A percentile compares a stretch with the other conserved stretches of the same genome.
Evolutionary conservation across 2,888 invertebrate genomes (phyloP).

Genomic region (Plebejus argus): DNA sequence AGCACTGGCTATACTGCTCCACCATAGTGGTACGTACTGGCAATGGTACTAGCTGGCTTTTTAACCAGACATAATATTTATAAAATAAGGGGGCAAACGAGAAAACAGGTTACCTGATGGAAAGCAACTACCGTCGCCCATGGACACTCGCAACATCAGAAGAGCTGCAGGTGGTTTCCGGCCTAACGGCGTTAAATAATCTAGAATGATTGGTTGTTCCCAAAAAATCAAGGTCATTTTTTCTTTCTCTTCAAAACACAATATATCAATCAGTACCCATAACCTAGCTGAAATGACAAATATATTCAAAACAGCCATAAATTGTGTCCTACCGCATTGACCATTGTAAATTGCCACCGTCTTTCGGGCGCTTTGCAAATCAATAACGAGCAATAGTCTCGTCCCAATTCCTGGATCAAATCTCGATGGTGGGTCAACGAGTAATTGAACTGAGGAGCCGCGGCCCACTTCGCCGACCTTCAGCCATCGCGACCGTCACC

Average conservation of each 20-base stretch:
- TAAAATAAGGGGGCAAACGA: too few species aligned
- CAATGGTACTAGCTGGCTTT: background rate
- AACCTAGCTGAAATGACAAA: background rate
- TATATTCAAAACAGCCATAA: background rate
- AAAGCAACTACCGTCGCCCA: too few species aligned
- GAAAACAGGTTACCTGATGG: too few species aligned
- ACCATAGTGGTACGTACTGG: background rate
- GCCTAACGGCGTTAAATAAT: too few species aligned
- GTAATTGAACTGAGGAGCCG: constrained; percentile 58
- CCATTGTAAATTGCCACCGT: constrained; percentile 22
- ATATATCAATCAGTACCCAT: background rate
- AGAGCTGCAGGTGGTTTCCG: too few species aligned
- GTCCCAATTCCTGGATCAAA: constrained; percentile 55
- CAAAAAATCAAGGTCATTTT: too few species aligned
- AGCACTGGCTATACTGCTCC: background rate
- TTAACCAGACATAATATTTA: background rate
- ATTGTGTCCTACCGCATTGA: constrained; percentile 7
- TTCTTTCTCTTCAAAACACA: background rate
- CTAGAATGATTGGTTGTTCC: too few species aligned
- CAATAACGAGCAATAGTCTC: constrained; percentile 50
- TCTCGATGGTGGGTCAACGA: constrained; percentile 66
- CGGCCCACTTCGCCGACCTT: constrained; percentile 56
- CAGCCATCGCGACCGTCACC: background rate
- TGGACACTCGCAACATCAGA: too few species aligned
- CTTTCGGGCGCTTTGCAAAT: constrained; percentile 45